phyloP scores from a whole-genome alignment of 2,888 invertebrate genomes.

The Notodonta dromedarius region DNA sequence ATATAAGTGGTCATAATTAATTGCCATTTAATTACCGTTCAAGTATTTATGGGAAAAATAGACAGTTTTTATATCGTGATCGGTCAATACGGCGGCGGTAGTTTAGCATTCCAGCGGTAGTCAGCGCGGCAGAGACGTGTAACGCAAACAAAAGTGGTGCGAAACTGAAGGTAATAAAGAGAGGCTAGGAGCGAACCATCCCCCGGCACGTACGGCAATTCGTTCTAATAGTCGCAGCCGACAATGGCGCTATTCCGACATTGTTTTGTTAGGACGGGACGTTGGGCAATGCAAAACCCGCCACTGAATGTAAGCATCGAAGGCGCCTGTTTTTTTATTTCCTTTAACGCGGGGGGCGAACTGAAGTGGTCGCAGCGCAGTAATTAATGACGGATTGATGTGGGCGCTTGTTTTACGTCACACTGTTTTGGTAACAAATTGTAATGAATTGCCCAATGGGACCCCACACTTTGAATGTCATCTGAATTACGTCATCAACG shows the following conservation, averaged over 20 bases:
- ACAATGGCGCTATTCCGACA: constrained; percentile 65
- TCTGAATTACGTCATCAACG: constrained; percentile 64
- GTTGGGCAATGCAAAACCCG: constrained; percentile 68
- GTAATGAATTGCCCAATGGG: constrained; percentile 71
- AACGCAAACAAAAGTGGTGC: constrained; percentile 71
- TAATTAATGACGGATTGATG: constrained; percentile 77
- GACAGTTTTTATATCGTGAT: constrained; percentile 36
- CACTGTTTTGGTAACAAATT: constrained; percentile 79
- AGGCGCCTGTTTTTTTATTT: constrained; percentile 63
- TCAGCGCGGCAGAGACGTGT: constrained; percentile 59
- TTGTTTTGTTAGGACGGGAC: constrained; percentile 76
- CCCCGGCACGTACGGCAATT: constrained; percentile 74
- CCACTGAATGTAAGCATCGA: constrained; percentile 44
- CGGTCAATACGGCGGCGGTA: constrained; percentile 45
- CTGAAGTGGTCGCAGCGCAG: constrained; percentile 69
- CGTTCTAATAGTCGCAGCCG: constrained; percentile 75
- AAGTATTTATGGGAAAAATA: constrained; percentile 39
- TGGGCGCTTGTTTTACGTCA: constrained; percentile 71
- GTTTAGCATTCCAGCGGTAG: constrained; percentile 58
- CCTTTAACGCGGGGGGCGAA: constrained; percentile 69
- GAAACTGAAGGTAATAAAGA: constrained; percentile 71
- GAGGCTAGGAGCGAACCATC: constrained; percentile 56
- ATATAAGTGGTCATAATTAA: constrained; percentile 46
- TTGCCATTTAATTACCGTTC: constrained; percentile 43
- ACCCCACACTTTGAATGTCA: constrained; percentile 76